These are phyloP conservation scores for Ypsolopha scabrella DNA, from an alignment of 2,888 invertebrate species.

Conservation along the genomic window DNA sequence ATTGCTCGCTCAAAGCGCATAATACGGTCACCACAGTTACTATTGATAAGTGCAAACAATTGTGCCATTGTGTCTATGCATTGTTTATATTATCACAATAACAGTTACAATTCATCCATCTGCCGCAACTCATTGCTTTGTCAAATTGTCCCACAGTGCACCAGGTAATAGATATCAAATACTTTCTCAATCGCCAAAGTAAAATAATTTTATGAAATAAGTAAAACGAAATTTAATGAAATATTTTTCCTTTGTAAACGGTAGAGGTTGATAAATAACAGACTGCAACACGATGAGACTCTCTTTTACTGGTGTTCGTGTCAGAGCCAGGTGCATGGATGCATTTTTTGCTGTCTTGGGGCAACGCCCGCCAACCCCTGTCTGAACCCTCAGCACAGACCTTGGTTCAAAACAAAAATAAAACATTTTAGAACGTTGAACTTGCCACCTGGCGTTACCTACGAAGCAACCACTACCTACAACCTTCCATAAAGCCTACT, in stretches of 20 bases:
- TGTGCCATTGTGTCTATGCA: too few species aligned
- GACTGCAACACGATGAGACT: not conserved
- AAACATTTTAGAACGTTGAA: constrained; percentile 49
- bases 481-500: not conserved
- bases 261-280: not conserved
- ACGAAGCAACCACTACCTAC: not conserved
- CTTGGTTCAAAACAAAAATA: constrained; percentile 48
- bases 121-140: not conserved
- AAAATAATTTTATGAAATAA: too few species aligned
- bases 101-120: not conserved
- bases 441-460: constrained; percentile 44
- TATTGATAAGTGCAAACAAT: too few species aligned
- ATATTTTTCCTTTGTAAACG: not conserved
- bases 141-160: not conserved
- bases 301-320: not conserved
- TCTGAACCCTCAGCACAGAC: constrained; percentile 18
- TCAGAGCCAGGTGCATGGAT: constrained; percentile 37
- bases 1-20: too few species aligned
- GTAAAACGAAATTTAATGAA: not conserved
- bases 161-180: not conserved
- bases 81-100: too few species aligned
- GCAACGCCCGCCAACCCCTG: constrained; percentile 23
- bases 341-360: constrained; percentile 23
- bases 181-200: too few species aligned
- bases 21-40: too few species aligned